Evolutionary conservation across 2,113 vertebrate genomes (phyloP).

Genomic region (Hydrochoerus hydrochaeris): DNA sequence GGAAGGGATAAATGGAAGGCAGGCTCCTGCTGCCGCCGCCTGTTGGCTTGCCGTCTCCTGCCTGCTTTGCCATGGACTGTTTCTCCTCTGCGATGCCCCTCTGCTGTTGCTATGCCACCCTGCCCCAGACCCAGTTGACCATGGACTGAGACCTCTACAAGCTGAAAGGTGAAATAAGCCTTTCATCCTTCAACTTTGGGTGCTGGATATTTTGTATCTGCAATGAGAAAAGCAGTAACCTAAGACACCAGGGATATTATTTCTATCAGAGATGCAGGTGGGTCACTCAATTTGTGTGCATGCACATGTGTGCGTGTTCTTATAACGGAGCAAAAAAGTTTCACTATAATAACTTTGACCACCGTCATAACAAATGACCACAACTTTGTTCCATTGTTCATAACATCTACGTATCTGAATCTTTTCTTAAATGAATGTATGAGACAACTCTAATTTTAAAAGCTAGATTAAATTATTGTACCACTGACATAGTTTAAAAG

Average conservation of each 20-base stretch:
- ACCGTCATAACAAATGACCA: not conserved
- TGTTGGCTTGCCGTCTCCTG: not conserved
- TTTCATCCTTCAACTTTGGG: not conserved
- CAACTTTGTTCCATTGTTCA: not conserved
- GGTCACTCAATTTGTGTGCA: not conserved
- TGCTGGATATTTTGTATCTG: not conserved
- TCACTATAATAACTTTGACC: not conserved
- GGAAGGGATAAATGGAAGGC: not conserved
- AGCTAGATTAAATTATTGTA: conserved; percentile 48
- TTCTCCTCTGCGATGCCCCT: not conserved
- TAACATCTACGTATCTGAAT: not conserved
- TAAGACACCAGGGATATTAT: not conserved
- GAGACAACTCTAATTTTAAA: conserved; percentile 57
- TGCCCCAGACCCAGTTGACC: not conserved
- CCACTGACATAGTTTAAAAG: conserved; percentile 26
- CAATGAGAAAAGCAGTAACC: not conserved
- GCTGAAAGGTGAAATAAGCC: not conserved
- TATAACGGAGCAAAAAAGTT: not conserved
- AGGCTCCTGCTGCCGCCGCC: not conserved
- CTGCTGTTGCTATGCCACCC: not conserved
- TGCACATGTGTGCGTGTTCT: not conserved
- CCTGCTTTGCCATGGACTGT: not conserved
- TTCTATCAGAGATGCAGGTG: not conserved
- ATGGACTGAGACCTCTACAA: not conserved
- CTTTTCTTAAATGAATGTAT: conserved; percentile 53